These are phyloP conservation scores for Phenganax marumi DNA, from an alignment of 92 coral and sea anemone species.

Conservation along the genomic window DNA sequence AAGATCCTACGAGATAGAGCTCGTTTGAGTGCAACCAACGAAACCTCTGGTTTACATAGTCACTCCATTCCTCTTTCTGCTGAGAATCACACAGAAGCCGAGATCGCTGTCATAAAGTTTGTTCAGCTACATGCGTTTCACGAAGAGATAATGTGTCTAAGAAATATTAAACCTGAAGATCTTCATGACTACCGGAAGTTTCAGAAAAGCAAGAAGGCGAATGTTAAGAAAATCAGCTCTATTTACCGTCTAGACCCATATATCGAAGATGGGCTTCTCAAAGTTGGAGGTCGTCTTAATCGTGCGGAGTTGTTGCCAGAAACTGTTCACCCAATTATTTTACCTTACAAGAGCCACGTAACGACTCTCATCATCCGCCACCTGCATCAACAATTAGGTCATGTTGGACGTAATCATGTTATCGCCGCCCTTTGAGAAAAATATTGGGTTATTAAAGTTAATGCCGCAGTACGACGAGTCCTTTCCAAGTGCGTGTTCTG, in stretches of 20 bases:
- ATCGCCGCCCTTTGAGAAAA: constrained; percentile 53
- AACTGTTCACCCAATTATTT: constrained; percentile 57
- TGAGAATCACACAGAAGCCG: constrained; percentile 56
- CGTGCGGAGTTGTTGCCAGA: constrained; percentile 61
- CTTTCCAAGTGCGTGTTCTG: constrained; percentile 63
- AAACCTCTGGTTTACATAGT: background rate
- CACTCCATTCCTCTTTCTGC: constrained; percentile 52
- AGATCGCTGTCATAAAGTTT: constrained; percentile 50
- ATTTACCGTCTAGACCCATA: constrained; percentile 63
- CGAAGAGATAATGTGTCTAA: constrained; percentile 50
- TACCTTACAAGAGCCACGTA: constrained; percentile 61
- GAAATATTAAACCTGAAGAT: constrained; percentile 33
- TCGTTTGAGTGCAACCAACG: constrained; percentile 30
- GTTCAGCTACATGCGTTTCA: constrained; percentile 56
- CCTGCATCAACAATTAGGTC: constrained; percentile 51
- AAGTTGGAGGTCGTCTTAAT: constrained; percentile 68
- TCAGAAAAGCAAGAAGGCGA: constrained; percentile 36
- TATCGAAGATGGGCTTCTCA: constrained; percentile 53
- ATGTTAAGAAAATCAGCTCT: constrained; percentile 47
- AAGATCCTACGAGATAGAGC: constrained; percentile 38
- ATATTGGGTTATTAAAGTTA: constrained; percentile 58
- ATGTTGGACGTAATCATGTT: constrained; percentile 67
- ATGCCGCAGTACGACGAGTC: constrained; percentile 59
- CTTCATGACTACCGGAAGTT: constrained; percentile 26
- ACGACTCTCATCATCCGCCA: constrained; percentile 55